Conservation (phyloP, 2,797 vertebrate species). For the Cryptoblepharus egeriae region DNA sequence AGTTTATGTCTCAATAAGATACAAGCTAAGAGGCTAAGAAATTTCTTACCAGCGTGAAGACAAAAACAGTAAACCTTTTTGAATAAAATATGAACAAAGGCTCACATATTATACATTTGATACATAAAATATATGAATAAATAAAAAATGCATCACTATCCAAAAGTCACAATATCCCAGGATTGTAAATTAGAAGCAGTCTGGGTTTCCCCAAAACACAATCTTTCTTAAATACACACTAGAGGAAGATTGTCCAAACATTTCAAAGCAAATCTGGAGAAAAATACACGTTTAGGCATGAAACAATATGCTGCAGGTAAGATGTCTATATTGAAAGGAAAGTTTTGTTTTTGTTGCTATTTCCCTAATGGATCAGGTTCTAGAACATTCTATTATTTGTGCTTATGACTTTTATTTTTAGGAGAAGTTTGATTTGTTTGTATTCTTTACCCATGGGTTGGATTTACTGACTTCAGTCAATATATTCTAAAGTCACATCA, state of each 20-base stretch:
- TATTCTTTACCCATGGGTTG: background rate
- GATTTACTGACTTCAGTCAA: background rate
- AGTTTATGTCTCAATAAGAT: too few species aligned
- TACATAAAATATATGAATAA: background rate
- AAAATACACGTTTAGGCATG: background rate
- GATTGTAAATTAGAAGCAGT: too few species aligned
- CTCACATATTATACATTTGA: background rate
- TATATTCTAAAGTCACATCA: background rate
- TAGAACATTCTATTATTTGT: too few species aligned
- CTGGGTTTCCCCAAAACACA: too few species aligned
- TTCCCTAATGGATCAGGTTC: background rate
- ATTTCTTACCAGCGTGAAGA: background rate
- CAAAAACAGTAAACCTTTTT: background rate
- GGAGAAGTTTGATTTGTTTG: background rate
- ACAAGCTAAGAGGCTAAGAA: background rate
- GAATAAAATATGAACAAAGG: background rate
- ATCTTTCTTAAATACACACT: too few species aligned
- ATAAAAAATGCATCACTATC: too few species aligned
- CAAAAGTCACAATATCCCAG: too few species aligned
- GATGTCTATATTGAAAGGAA: background rate
- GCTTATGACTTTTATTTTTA: background rate
- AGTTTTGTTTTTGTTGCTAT: background rate
- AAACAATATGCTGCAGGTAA: background rate
- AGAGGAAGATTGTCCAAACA: background rate
- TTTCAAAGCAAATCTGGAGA: background rate